phyloP scores from a whole-genome alignment of 2,888 invertebrate genomes.

The Hybos culiciformis region DNA sequence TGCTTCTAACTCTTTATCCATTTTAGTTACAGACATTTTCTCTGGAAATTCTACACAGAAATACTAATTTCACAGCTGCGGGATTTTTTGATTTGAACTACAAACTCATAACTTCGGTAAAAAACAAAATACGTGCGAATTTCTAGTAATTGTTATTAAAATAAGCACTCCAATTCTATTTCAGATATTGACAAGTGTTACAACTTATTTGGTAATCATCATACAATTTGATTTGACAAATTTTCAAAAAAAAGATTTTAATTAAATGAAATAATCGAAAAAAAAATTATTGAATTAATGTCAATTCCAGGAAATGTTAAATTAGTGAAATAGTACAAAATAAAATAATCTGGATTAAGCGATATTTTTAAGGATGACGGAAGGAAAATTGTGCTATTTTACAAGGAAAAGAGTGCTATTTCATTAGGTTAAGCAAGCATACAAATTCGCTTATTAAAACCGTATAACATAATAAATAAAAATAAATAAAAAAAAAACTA shows the following conservation, averaged over 20 bases:
- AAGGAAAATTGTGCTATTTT: no score
- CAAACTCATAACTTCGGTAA: slow-evolving; percentile 23
- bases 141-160: background rate
- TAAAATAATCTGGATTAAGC: no score
- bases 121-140: background rate
- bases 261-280: background rate
- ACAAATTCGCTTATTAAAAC: no score
- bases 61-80: slow-evolving; percentile 20
- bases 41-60: slow-evolving; percentile 21
- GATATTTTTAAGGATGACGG: no score
- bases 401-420: no score
- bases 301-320: no score
- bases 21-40: slow-evolving; percentile 22
- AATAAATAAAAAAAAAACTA: background rate
- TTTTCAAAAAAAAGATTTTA: slow-evolving; percentile 4
- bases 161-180: slow-evolving; percentile 3
- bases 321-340: no score
- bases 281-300: background rate
- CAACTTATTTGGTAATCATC: slow-evolving; percentile 24
- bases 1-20: slow-evolving; percentile 6
- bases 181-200: slow-evolving; percentile 22
- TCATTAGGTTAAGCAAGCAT: no score
- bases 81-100: slow-evolving; percentile 24
- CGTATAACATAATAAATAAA: no score
- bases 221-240: slow-evolving; percentile 21